Percentiles rank a stretch among this genome's conserved stretches.
Evolutionary conservation across 2,797 vertebrate species (phyloP).

Genomic region (Enteromius fasciolatus): DNA sequence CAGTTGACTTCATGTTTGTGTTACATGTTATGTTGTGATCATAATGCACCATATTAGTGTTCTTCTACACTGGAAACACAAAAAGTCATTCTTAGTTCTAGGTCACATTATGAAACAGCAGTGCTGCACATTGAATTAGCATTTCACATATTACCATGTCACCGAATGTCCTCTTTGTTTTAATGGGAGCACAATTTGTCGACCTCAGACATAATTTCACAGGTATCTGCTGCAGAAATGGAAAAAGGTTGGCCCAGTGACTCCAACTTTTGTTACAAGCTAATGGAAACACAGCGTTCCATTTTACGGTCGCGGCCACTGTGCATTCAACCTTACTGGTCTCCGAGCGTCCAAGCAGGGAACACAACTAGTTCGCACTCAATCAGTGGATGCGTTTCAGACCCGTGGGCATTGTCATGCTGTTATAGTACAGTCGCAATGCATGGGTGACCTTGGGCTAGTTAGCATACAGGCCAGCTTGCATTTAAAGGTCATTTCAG

Average conservation of each 20-base stretch:
- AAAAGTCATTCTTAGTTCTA: constrained; percentile 40
- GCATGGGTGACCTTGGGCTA: constrained; percentile 36
- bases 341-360: constrained; percentile 53
- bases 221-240: constrained; percentile 51
- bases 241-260: constrained; percentile 42
- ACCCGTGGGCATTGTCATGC: constrained; percentile 32
- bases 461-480: constrained; percentile 45
- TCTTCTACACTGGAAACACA: constrained; percentile 18
- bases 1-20: neutral
- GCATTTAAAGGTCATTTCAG: constrained; percentile 38
- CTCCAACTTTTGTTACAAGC: constrained; percentile 49
- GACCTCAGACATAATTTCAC: constrained; percentile 50
- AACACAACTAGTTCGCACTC: constrained; percentile 46
- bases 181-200: constrained; percentile 9
- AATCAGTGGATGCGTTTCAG: constrained; percentile 26
- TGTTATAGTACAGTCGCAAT: constrained; percentile 35
- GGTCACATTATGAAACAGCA: constrained; percentile 38
- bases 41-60: constrained; percentile 31
- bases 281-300: constrained; percentile 56
- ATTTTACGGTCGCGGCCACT: constrained; percentile 31
- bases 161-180: constrained; percentile 52
- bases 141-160: constrained; percentile 45
- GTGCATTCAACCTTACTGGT: constrained; percentile 38
- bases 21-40: constrained; percentile 1
- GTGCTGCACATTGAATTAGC: constrained; percentile 23